Percentiles rank a stretch among this genome's conserved stretches.
Conservation (phyloP, 2,113 vertebrate species). For the Cebidichthys violaceus region DNA sequence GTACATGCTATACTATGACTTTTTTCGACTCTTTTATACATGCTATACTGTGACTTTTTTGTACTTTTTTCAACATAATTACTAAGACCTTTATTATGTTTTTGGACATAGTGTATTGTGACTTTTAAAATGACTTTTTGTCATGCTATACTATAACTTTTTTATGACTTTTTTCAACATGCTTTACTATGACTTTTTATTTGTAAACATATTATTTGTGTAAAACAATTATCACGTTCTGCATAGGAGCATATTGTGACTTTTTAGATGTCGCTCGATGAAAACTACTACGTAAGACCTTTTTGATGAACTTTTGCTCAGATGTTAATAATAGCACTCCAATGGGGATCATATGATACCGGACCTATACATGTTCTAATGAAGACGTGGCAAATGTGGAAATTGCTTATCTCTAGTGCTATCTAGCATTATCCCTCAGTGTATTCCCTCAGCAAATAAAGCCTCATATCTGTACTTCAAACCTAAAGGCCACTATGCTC, state of each 20-base stretch:
- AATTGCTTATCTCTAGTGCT: constrained; percentile 19
- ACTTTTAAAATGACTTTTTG: too few relatives aligned
- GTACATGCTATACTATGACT: too few relatives aligned
- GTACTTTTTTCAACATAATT: too few relatives aligned
- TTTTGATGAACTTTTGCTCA: constrained; percentile 40
- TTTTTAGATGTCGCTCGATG: constrained; percentile 7
- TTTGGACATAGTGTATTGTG: too few relatives aligned
- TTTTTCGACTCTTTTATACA: too few relatives aligned
- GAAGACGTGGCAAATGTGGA: constrained; percentile 38
- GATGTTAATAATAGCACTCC: constrained; percentile 13
- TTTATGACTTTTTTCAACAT: too few relatives aligned
- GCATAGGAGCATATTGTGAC: constrained; percentile 1
- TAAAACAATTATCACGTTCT: constrained; percentile 11
- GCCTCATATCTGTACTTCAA: constrained; percentile 34
- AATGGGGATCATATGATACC: neutral
- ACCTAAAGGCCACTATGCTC: constrained; percentile 40
- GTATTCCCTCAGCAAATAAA: constrained; percentile 64
- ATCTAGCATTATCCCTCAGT: constrained; percentile 38
- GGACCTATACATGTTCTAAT: neutral
- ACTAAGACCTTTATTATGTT: too few relatives aligned
- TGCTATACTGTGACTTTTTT: too few relatives aligned
- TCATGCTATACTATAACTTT: too few relatives aligned
- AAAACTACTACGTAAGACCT: constrained; percentile 23
- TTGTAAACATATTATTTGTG: neutral
- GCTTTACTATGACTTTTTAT: too few relatives aligned